phyloP scores from a whole-genome alignment of 2,113 vertebrate genomes.

The Paradoxurus hermaphroditus region DNA sequence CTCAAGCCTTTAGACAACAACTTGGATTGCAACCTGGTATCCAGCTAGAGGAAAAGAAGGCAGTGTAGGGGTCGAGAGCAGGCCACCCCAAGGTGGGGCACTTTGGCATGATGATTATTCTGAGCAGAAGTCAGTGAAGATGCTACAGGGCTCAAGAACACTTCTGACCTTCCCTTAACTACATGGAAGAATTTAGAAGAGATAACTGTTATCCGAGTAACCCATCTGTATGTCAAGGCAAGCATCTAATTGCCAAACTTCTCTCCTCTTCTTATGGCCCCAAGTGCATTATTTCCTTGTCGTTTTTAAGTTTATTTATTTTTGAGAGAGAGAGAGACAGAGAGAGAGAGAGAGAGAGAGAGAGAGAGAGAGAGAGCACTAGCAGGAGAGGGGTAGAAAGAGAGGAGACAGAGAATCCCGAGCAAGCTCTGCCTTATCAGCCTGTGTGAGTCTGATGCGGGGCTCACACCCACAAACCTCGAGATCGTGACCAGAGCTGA shows the following conservation, averaged over 20 bases:
- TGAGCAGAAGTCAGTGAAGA: not conserved
- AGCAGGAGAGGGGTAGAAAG: too few species aligned
- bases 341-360: too few species aligned
- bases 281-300: not conserved
- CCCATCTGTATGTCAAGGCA: not conserved
- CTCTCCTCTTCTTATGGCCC: not conserved
- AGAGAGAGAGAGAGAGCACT: too few species aligned
- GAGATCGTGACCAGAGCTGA: too few species aligned
- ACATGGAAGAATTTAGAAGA: not conserved
- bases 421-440: too few species aligned
- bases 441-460: too few species aligned
- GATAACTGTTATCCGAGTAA: not conserved
- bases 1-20: not conserved
- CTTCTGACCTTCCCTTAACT: not conserved
- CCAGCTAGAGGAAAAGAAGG: accelerated
- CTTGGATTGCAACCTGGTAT: not conserved
- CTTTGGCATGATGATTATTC: not conserved
- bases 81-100: not conserved
- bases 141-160: not conserved
- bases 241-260: not conserved
- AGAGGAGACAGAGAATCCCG: too few species aligned
- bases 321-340: too few species aligned
- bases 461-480: too few species aligned
- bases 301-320: not conserved
- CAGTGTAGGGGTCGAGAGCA: not conserved